Percentiles rank a stretch among this genome's conserved stretches.
Evolutionary conservation across 2,888 invertebrate genomes (phyloP).

Genomic region (Balanococcus diminutus): DNA sequence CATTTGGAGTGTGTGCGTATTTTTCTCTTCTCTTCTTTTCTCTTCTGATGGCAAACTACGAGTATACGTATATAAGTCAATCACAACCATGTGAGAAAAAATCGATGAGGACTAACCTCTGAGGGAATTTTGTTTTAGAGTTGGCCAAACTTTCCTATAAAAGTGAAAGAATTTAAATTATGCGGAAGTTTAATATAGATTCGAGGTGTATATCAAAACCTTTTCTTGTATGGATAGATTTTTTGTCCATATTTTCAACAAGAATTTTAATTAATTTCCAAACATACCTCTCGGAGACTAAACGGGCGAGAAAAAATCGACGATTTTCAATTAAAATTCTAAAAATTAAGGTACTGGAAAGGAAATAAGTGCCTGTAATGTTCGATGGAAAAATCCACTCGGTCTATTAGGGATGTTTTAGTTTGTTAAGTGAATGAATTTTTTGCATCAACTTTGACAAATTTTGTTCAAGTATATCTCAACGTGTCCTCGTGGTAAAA

Average conservation of each 20-base stretch:
- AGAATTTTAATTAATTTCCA: constrained; percentile 6
- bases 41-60: not conserved
- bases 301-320: not conserved
- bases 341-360: not conserved
- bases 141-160: not conserved
- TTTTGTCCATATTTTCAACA: not conserved
- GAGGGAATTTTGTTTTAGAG: not conserved
- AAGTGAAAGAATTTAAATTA: constrained; percentile 11
- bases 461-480: not conserved
- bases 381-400: not conserved
- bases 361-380: not conserved
- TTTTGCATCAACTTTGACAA: too few relatives aligned
- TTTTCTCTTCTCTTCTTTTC: too few relatives aligned
- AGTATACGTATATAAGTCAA: not conserved
- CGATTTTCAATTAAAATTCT: not conserved
- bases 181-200: not conserved
- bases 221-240: not conserved
- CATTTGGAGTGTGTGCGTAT: not conserved
- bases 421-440: too few relatives aligned
- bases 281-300: not conserved
- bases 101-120: not conserved
- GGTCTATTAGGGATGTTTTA: not conserved
- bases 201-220: constrained; percentile 5
- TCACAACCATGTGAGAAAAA: not conserved
- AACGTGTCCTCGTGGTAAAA: not conserved